These are phyloP conservation scores for Enoplosus armatus DNA, from an alignment of 2,797 vertebrate species.

Conservation along the genomic window DNA sequence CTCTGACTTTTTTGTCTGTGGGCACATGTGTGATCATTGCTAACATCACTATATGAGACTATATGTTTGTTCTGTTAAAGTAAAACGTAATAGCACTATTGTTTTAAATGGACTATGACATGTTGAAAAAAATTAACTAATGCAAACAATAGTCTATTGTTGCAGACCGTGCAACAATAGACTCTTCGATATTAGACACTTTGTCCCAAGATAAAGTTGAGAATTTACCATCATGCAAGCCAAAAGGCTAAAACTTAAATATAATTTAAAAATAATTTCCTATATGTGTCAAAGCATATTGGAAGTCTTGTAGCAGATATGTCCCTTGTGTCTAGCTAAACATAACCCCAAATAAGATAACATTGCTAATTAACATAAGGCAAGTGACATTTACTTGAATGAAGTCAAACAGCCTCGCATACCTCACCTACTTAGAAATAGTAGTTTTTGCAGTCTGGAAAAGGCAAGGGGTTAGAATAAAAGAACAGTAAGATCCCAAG, in stretches of 20 bases:
- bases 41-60: no score
- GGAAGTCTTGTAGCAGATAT: background rate
- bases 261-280: no score
- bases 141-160: background rate
- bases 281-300: background rate
- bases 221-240: background rate
- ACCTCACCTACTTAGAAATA: background rate
- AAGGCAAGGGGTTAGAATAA: slow-evolving; percentile 4
- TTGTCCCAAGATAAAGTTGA: no score
- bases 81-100: no score
- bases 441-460: background rate
- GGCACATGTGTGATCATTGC: no score
- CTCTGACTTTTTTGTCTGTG: no score
- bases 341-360: background rate
- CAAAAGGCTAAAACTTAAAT: background rate
- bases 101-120: background rate
- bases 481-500: slow-evolving; percentile 7
- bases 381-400: slow-evolving; percentile 1
- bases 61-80: no score
- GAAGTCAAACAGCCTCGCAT: background rate
- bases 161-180: no score
- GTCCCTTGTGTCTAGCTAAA: background rate
- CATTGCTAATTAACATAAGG: background rate
- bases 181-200: no score
- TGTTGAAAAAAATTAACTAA: background rate